Conservation (phyloP, 2,888 invertebrate genomes). For the Rotaria sp. region DNA sequence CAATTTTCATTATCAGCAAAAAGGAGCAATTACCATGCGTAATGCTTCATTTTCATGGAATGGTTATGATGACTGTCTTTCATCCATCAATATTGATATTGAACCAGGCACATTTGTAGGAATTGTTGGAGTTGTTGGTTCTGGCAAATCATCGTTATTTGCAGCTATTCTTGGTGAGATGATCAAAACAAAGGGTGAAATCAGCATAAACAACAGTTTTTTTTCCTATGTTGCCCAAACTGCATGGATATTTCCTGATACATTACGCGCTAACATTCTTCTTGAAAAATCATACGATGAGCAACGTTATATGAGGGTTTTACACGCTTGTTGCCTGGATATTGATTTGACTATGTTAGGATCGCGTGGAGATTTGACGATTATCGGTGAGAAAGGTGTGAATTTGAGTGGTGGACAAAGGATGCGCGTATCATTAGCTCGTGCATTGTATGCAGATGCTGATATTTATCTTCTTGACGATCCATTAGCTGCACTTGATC, state of each 20-base stretch:
- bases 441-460: conserved; percentile 54
- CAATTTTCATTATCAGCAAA: too few species aligned
- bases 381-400: conserved; percentile 61
- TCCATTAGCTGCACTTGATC: conserved; percentile 57
- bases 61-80: conserved; percentile 42
- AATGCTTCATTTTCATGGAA: too few species aligned
- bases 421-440: conserved; percentile 55
- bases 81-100: conserved; percentile 51
- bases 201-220: conserved; percentile 46
- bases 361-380: conserved; percentile 58
- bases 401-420: conserved; percentile 57
- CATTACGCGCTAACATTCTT: conserved; percentile 56
- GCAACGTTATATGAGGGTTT: conserved; percentile 45
- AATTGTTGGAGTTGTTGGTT: conserved; percentile 58
- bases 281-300: conserved; percentile 56
- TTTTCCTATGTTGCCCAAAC: conserved; percentile 54
- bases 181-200: conserved; percentile 57
- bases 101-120: conserved; percentile 62
- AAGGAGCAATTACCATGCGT: too few species aligned
- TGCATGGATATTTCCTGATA: conserved; percentile 56
- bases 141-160: conserved; percentile 67
- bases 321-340: conserved; percentile 55
- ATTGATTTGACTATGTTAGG: conserved; percentile 59
- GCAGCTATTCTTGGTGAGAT: conserved; percentile 82
- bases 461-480: conserved; percentile 56